Evolutionary conservation across 1,140 invertebrate species (phyloP).

Genomic region (Eubasilissa regina): DNA sequence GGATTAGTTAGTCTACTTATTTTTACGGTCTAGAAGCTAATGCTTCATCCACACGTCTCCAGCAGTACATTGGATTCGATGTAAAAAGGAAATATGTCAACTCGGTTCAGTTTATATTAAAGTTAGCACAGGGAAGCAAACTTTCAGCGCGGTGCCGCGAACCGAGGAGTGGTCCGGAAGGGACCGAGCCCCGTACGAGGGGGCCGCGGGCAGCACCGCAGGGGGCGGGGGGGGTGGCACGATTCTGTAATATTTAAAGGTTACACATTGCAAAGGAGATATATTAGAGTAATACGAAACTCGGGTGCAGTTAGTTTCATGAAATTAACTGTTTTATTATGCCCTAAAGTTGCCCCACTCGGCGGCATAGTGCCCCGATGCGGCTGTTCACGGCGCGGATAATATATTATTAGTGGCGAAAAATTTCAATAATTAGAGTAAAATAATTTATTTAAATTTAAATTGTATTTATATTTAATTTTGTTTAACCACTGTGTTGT

Average conservation of each 20-base stretch:
- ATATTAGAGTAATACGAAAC: background rate
- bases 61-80: background rate
- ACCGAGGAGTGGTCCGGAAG: background rate
- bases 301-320: background rate
- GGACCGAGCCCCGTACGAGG: too few species aligned
- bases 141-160: background rate
- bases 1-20: slow-evolving; percentile 17
- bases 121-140: background rate
- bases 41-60: background rate
- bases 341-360: background rate
- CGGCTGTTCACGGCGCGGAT: too few species aligned
- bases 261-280: background rate
- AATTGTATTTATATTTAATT: too few species aligned
- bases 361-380: background rate
- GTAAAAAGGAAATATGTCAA: background rate
- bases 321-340: slow-evolving; percentile 2
- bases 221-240: background rate
- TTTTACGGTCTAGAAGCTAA: slow-evolving; percentile 14
- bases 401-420: too few species aligned
- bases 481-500: too few species aligned
- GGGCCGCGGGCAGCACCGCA: background rate
- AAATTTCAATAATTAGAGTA: too few species aligned
- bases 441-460: too few species aligned
- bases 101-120: background rate
- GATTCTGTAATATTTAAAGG: slow-evolving; percentile 5